phyloP scores from a whole-genome alignment of 1,140 invertebrate genomes.

The Glossosoma conforme region DNA sequence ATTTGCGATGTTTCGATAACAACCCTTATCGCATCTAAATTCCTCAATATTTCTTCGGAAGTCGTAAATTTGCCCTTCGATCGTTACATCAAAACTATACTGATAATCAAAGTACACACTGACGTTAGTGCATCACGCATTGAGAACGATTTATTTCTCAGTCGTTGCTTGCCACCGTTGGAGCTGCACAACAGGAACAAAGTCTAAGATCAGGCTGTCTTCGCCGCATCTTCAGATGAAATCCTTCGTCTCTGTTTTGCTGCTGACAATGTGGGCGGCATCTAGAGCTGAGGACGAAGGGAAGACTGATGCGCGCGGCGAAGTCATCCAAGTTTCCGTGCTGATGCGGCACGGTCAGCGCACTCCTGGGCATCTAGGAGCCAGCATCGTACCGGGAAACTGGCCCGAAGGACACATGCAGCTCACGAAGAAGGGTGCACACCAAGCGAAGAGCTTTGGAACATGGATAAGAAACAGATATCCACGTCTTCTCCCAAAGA shows the following conservation, averaged over 20 bases:
- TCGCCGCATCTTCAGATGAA: too few relatives aligned
- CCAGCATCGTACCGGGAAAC: constrained; percentile 17
- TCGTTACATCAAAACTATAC: too few relatives aligned
- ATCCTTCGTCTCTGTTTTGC: neutral
- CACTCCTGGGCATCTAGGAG: constrained; percentile 21
- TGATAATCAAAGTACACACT: too few relatives aligned
- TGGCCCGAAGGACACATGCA: constrained; percentile 29
- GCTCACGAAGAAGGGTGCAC: constrained; percentile 23
- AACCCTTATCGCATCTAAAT: too few relatives aligned
- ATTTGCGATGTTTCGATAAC: too few relatives aligned
- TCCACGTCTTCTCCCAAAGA: constrained; percentile 10
- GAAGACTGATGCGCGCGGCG: neutral
- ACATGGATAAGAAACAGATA: constrained; percentile 18
- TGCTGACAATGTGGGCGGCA: neutral
- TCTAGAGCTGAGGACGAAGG: neutral
- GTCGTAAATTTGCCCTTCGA: too few relatives aligned
- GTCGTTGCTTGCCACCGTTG: too few relatives aligned
- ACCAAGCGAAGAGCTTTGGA: constrained; percentile 23
- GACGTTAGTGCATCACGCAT: too few relatives aligned
- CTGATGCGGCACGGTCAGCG: constrained; percentile 27
- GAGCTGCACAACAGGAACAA: too few relatives aligned
- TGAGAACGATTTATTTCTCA: too few relatives aligned
- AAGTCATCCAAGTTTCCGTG: constrained; percentile 26
- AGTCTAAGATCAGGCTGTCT: too few relatives aligned
- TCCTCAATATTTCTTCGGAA: too few relatives aligned